These are phyloP conservation scores for Sula dactylatra DNA, from an alignment of 2,113 vertebrate species.

Conservation along the genomic window DNA sequence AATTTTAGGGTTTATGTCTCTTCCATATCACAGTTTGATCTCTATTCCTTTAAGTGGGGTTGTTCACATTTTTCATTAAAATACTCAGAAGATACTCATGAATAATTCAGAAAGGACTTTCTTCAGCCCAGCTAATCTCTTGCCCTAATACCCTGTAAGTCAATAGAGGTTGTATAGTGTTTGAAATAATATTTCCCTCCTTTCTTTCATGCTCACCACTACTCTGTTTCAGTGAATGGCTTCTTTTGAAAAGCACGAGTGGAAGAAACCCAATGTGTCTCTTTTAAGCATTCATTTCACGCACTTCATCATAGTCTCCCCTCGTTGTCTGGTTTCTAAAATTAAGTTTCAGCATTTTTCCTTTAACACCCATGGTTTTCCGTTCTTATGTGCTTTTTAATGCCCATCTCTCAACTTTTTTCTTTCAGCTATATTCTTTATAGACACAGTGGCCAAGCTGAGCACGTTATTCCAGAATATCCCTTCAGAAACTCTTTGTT, in stretches of 20 bases:
- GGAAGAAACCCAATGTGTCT: not conserved
- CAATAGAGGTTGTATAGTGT: not conserved
- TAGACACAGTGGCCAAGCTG: not conserved
- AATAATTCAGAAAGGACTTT: not conserved
- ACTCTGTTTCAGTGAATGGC: not conserved
- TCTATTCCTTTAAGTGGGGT: not conserved
- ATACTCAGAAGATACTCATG: not conserved
- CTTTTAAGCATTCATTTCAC: not conserved
- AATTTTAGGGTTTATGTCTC: not conserved
- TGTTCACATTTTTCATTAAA: not conserved
- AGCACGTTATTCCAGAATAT: not conserved
- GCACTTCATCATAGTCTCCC: not conserved
- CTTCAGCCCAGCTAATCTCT: not conserved
- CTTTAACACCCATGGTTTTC: not conserved
- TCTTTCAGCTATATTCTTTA: not conserved
- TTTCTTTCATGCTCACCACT: not conserved
- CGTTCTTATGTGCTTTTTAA: not conserved
- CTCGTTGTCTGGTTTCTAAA: not conserved
- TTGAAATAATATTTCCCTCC: not conserved
- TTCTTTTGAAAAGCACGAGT: not conserved
- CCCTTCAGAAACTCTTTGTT: not conserved
- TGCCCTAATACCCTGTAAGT: not conserved
- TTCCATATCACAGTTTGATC: not conserved
- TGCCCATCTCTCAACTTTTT: not conserved
- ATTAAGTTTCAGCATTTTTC: conserved; percentile 15